Evolutionary conservation across 2,888 invertebrate genomes (phyloP), one percentile per base, ranked within the genome.

Genomic region (Rhingia campestris): DNA sequence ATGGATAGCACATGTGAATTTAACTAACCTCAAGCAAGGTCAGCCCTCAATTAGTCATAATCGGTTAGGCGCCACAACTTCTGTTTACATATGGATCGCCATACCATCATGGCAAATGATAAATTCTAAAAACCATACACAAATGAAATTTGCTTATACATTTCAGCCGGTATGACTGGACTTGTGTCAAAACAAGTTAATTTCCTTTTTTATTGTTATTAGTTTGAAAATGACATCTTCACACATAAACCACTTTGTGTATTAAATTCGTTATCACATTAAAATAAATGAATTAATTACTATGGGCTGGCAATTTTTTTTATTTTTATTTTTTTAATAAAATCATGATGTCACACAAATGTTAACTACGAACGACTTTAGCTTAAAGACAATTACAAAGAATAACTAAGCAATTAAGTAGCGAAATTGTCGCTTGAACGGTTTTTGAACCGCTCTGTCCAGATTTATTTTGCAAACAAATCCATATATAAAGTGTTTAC

Each of bases 401-500:
- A 43, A 30, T 32, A 12, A 43, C 6, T 22, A 14, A 10, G 35
- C 22, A 14, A 47, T 3, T 7, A 22, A 61, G 10, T 14, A 9
- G 22, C 32, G 32, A 45, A 12, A 33, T 41, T 66, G 4, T 10
- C 33, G 33, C 10, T 35, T 45, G 14, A 54, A 54, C 12, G 4
- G 54, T 37, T 47, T 54, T 37, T 7, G 9, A 66, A 51, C 47
- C 74, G 56, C 6, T 12, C 9, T 30, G n/a, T 45, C 35, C 49
- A 61, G 49, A 54, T 63, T 67, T 2, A 45, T 39, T 4, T 56
- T 7, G 2, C 35, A 10, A 51, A 10, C 5, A 30, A n/a, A 1
- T 10, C 22, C 22, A 37, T 81, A 81, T 75, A 80, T 75, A 69
- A 81, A 75, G 56, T 49, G 33, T 33, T 45, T 43, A 43, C n/a